These are phyloP conservation scores for Anastrepha obliqua DNA, from an alignment of 1,140 invertebrate genomes.

Conservation along the genomic window DNA sequence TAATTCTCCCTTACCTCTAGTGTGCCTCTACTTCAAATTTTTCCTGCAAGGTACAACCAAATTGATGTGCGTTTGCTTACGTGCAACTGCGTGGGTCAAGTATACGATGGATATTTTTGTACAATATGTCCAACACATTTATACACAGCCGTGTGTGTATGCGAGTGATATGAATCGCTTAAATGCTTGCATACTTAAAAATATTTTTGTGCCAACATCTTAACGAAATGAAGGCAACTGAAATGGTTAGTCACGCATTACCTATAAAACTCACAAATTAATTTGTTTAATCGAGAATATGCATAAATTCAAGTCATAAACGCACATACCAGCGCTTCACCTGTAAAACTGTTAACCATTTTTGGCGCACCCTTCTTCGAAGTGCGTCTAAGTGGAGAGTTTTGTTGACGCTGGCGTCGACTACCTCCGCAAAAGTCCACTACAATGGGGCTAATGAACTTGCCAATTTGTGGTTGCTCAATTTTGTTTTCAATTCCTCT, in stretches of 20 bases:
- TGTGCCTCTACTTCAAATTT: no score
- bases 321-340: background rate
- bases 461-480: background rate
- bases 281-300: background rate
- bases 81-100: slow-evolving; percentile 21
- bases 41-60: no score
- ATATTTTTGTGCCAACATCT: background rate
- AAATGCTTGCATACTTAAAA: background rate
- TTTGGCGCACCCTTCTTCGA: slow-evolving; percentile 32
- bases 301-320: background rate
- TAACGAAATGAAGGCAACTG: background rate
- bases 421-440: slow-evolving; percentile 8
- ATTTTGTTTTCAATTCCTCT: background rate
- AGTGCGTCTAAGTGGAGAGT: background rate
- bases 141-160: background rate
- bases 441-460: slow-evolving; percentile 38
- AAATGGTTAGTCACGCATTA: slow-evolving; percentile 28
- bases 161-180: background rate
- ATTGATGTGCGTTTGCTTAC: background rate
- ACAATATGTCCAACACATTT: no score
- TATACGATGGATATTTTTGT: background rate
- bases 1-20: no score
- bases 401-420: background rate
- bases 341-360: background rate
- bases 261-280: background rate